Base-by-base conservation (phyloP, 2,113 vertebrate genomes). In the Anhinga anhinga region DNA sequence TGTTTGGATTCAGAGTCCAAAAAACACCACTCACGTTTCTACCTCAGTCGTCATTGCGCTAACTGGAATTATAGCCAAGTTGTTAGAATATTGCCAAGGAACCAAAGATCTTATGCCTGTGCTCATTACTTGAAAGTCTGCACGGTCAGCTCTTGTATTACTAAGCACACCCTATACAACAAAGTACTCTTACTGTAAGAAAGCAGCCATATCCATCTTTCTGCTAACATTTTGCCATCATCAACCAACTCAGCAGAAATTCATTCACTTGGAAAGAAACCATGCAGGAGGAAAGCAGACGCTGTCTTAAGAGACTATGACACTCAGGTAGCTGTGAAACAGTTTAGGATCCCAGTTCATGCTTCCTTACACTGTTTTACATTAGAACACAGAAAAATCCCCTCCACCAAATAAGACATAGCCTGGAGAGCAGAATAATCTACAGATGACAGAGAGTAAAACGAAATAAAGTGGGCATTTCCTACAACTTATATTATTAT, bases 401-500 rank as follows among this genome's bases (percentile, higher is more conserved):
- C n/a, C 13, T 40, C 23, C 55, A 74, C 65, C 59, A 87, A 81
- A 72, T 5, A 22, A 80, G 19, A 58, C 3, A 14, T 11, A 65
- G 14, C 27, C 49, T 59, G 22, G 19, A 91, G 8, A 91, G 25
- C 21, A 78, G 38, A 82, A 78, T 49, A 65, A 65, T 45, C 53
- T 40, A 40, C 11, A 22, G 40, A 56, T 42, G 12, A 55, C 3
- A 69, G 8, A n/a, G 9, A 30, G 25, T 6, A 62, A 95, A 95
- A 55, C 15, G 1, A 82, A 88, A 73, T 40, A 49, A 81, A 63
- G 38, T 1, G 0, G 17, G 25, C 1, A 49, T 77, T 69, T 53
- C 6, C 15, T 58, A 81, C 1, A n/a, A 53, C 9, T n/a, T 19
- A n/a, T n/a, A 38, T 18, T 7, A 0, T 14, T 13, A 13, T 9